phyloP scores from a whole-genome alignment of 2,113 vertebrate genomes.

The Macquaria ambigua region DNA sequence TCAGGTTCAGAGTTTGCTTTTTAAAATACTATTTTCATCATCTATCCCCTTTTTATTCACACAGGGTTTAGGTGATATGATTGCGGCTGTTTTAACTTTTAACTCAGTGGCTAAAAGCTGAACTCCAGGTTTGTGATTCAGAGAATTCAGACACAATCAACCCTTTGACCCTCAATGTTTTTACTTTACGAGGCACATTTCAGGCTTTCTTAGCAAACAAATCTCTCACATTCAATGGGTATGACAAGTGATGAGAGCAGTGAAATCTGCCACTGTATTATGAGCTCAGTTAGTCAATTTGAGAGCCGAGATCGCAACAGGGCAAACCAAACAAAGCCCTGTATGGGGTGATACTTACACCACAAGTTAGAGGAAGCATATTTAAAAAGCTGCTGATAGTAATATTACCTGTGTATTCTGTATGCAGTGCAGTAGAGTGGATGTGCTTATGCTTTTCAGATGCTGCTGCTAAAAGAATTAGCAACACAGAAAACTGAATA shows the following conservation, averaged over 20 bases:
- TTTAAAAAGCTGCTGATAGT: neutral
- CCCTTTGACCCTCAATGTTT: neutral
- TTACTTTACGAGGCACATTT: neutral
- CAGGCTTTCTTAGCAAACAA: neutral
- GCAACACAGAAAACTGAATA: no score
- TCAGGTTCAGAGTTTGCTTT: constrained; percentile 11
- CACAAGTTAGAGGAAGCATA: neutral
- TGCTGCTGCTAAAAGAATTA: no score
- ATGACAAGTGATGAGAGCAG: neutral
- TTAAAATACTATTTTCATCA: neutral
- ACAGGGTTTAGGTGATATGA: neutral
- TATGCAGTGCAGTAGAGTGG: neutral
- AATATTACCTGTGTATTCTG: neutral
- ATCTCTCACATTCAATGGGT: neutral
- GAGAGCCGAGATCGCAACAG: neutral
- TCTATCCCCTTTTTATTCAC: neutral
- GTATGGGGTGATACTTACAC: neutral
- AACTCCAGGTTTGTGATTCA: neutral
- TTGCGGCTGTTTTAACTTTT: neutral
- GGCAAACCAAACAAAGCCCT: neutral
- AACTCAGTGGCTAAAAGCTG: neutral
- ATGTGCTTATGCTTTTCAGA: no score
- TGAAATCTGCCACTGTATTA: neutral
- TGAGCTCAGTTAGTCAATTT: neutral
- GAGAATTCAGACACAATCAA: neutral